phyloP scores from a whole-genome alignment of 2,797 vertebrate genomes.

The Neosalanx taihuensis region DNA sequence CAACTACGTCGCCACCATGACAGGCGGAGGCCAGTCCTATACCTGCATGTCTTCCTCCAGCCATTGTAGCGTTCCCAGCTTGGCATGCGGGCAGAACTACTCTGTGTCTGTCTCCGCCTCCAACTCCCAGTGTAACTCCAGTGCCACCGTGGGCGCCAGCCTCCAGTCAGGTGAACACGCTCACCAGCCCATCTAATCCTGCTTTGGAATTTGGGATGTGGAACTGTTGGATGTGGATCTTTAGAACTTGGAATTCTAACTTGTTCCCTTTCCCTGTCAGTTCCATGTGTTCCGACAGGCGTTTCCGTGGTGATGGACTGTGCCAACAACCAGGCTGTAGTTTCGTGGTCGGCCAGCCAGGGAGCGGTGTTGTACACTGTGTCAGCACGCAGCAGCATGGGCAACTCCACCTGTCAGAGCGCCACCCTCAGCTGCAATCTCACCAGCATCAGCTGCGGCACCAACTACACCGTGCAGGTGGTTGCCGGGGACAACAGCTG shows the following conservation, averaged over 20 bases:
- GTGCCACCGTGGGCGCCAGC: no score
- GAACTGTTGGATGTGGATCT: constrained; percentile 27
- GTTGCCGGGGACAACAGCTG: constrained; percentile 52
- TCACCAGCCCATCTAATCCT: no score
- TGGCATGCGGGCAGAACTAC: no score
- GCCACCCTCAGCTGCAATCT: constrained; percentile 50
- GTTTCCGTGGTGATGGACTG: constrained; percentile 41
- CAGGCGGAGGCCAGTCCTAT: no score
- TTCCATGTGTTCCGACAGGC: no score
- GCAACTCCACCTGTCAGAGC: constrained; percentile 50
- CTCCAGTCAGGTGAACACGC: no score
- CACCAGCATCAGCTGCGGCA: constrained; percentile 53
- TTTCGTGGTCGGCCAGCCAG: constrained; percentile 63
- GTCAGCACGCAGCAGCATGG: constrained; percentile 33
- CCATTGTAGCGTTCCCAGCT: no score
- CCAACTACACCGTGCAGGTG: constrained; percentile 52
- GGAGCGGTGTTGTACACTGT: constrained; percentile 59
- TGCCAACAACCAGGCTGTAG: constrained; percentile 49
- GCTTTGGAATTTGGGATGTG: background rate
- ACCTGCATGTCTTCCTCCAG: no score
- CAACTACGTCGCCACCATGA: no score
- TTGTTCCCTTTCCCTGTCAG: no score
- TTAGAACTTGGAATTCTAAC: background rate
- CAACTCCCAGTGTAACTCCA: no score
- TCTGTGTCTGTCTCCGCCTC: no score